phyloP scores from a whole-genome alignment of 2,113 vertebrate species.

The Oryzias javanicus region DNA sequence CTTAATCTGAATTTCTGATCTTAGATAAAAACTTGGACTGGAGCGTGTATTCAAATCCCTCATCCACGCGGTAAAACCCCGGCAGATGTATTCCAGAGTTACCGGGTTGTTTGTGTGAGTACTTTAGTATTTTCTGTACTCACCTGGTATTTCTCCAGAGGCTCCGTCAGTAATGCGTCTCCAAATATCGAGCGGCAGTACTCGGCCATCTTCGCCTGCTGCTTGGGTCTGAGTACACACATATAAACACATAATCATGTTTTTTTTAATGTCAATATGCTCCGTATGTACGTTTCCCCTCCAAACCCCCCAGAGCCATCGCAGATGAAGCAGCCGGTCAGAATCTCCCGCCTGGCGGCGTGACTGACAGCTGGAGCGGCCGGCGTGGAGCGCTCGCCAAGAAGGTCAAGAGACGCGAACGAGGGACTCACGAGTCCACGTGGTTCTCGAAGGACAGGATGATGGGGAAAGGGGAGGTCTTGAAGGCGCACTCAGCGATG shows the following conservation, averaged over 20 bases:
- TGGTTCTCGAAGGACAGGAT: slow-evolving; percentile 99
- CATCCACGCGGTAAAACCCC: slow-evolving; percentile 34
- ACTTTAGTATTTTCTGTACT: slow-evolving; percentile 56
- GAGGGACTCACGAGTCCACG: slow-evolving; percentile 94
- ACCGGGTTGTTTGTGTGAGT: slow-evolving; percentile 14
- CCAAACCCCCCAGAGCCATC: slow-evolving; percentile 8
- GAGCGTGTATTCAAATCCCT: slow-evolving; percentile 28
- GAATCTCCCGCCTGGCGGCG: not conserved
- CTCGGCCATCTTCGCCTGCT: slow-evolving; percentile 99
- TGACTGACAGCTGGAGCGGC: not conserved
- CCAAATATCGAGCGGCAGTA: slow-evolving; percentile 98
- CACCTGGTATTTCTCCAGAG: slow-evolving; percentile 94
- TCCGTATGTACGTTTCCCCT: slow-evolving; percentile 8
- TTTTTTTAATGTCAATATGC: slow-evolving; percentile 4
- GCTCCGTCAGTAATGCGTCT: slow-evolving; percentile 91
- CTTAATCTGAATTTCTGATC: no score
- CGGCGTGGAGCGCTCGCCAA: slow-evolving; percentile 5
- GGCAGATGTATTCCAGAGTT: slow-evolving; percentile 14
- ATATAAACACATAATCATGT: slow-evolving; percentile 1
- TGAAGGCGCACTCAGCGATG: slow-evolving; percentile 96
- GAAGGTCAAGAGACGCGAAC: slow-evolving; percentile 1
- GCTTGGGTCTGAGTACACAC: slow-evolving; percentile 84
- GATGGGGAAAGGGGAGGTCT: slow-evolving; percentile 94
- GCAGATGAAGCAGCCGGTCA: slow-evolving; percentile 3
- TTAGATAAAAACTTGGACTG: not conserved